Evolutionary conservation across 1,140 invertebrate genomes (phyloP), one percentile per base, ranked within the genome.

Genomic region (Rhynchophorus ferrugineus): DNA sequence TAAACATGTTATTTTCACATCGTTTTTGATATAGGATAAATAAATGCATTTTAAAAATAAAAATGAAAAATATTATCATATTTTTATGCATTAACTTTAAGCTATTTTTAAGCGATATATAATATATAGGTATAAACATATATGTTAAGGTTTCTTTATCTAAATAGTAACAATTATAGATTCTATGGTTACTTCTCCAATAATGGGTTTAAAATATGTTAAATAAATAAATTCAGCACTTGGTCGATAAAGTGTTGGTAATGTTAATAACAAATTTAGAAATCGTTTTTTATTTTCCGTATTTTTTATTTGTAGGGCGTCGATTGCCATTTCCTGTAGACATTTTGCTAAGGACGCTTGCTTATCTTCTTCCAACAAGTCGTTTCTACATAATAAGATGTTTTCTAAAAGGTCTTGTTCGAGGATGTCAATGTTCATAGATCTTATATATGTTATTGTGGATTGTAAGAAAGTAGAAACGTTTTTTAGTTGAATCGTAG

Each of bases 341-440:
- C 45, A 49, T 22, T 48, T 47, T 6, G 60, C 60, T 6, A 64
- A 36, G 20, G 5, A 33, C 8, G 41, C 44, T 42, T 69, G 60
- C 35, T 57, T 56, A 1, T 19, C 14, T 36, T 60, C 48, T 11
- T 38, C 35, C 7, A 67, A 34, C 22, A 69, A 50, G 50, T 69
- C 81, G 59, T 71, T 74, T 45, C 80, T 73, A 52, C 79, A 80
- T 3, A 85, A 66, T 14, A 81, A 65, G 9, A 85, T 67, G 1
- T 78, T 81, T 69, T 85, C 81, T 14, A 86, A 55, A 24, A 80
- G 67, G 17, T 77, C 75, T 1, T 81, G 61, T 54, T 85, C 82
- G 48, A 77, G 61, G 8, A 71, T 61, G 51, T 81, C 75, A 8
- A 78, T 69, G 3, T 71, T 69, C 16, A 83, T 48, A 36, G 75